Evolutionary conservation across 2,113 vertebrate genomes (phyloP).

Genomic region (Clarias magur): DNA sequence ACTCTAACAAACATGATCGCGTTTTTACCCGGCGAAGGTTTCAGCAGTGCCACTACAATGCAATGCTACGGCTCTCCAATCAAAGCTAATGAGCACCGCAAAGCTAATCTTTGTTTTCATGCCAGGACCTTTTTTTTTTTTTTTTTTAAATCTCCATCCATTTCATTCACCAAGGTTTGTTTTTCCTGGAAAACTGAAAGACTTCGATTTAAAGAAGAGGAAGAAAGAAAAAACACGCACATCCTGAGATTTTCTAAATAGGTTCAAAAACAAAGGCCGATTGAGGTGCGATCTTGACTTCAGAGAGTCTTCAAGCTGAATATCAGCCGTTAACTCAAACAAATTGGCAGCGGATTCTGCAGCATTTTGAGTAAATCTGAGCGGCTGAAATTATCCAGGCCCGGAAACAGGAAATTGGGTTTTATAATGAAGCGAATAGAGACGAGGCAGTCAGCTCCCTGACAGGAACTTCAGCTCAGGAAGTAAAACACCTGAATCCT

Average conservation of each 20-base stretch:
- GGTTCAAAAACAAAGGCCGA: constrained; percentile 41
- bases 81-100: constrained; percentile 23
- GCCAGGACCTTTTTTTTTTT: constrained; percentile 12
- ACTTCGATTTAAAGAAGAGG: constrained; percentile 21
- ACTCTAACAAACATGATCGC: constrained; percentile 21
- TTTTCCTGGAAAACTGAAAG: constrained; percentile 46
- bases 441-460: background rate
- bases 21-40: background rate
- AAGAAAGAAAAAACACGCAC: background rate
- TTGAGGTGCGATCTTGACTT: constrained; percentile 38
- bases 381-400: constrained; percentile 21
- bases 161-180: constrained; percentile 43
- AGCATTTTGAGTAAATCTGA: constrained; percentile 14
- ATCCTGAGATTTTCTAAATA: background rate
- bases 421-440: constrained; percentile 12
- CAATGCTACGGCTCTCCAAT: constrained; percentile 9
- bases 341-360: constrained; percentile 27
- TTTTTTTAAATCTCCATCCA: background rate
- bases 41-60: background rate
- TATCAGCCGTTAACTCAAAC: constrained; percentile 41
- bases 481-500: constrained; percentile 1
- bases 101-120: constrained; percentile 35
- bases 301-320: constrained; percentile 20
- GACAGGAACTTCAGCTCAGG: background rate
- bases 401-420: constrained; percentile 49